These are phyloP conservation scores for Hesperophylax magnus DNA, from an alignment of 1,140 invertebrate genomes.

Conservation along the genomic window DNA sequence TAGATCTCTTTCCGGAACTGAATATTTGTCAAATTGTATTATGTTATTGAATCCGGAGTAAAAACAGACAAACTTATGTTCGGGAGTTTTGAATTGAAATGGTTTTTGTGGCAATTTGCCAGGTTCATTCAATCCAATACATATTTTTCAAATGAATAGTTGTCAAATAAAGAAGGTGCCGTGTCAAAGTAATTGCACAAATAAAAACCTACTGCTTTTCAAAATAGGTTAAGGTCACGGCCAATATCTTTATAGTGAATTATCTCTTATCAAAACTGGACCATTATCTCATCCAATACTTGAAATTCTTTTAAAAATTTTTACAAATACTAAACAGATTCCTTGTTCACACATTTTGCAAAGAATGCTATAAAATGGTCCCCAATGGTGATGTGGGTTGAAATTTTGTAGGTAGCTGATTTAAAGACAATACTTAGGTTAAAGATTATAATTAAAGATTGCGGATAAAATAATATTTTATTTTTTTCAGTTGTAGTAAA, in stretches of 20 bases:
- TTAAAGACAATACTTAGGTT: no score
- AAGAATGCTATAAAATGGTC: neutral
- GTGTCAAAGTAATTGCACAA: neutral
- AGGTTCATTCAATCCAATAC: slow-evolving; percentile 9
- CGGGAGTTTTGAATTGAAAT: slow-evolving; percentile 14
- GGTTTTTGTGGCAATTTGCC: slow-evolving; percentile 24
- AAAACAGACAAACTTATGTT: slow-evolving; percentile 8
- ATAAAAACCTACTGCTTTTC: neutral
- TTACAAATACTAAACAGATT: no score
- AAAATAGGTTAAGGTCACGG: neutral
- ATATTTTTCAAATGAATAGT: slow-evolving; percentile 4
- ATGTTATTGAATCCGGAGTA: neutral
- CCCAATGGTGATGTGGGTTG: neutral
- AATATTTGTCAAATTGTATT: slow-evolving; percentile 15
- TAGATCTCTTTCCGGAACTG: neutral
- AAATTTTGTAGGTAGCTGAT: neutral
- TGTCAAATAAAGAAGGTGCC: neutral
- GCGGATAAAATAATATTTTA: neutral
- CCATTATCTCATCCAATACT: neutral
- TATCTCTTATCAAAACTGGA: neutral
- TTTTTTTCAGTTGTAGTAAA: neutral
- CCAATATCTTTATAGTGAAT: neutral
- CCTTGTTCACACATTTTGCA: no score
- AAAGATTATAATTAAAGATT: neutral
- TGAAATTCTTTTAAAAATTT: neutral